These are phyloP conservation scores for Neodiprion lecontei DNA, from an alignment of 1,140 invertebrate genomes.

Conservation along the genomic window DNA sequence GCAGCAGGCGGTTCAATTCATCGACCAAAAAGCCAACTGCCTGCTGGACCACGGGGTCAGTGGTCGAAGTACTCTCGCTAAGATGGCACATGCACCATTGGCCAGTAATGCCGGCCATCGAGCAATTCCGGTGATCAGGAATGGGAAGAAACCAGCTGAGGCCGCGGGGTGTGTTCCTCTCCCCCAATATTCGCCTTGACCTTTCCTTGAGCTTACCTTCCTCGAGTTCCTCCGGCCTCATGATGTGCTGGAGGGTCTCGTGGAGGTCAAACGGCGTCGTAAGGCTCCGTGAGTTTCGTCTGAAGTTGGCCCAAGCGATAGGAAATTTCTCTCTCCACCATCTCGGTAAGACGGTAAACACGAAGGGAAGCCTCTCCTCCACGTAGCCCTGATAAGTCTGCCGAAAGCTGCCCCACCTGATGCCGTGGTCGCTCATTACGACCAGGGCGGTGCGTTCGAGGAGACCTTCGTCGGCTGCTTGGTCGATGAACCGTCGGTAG, in stretches of 20 bases:
- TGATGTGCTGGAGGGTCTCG: slow-evolving; percentile 70
- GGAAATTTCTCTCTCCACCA: slow-evolving; percentile 66
- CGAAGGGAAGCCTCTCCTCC: slow-evolving; percentile 74
- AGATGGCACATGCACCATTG: slow-evolving; percentile 87
- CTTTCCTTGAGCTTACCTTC: slow-evolving; percentile 39
- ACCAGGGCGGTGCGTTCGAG: slow-evolving; percentile 66
- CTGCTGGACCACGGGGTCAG: slow-evolving; percentile 59
- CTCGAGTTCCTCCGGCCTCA: slow-evolving; percentile 57
- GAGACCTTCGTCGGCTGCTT: slow-evolving; percentile 37
- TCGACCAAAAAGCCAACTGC: slow-evolving; percentile 66
- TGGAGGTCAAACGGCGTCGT: slow-evolving; percentile 71
- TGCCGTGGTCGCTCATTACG: slow-evolving; percentile 77
- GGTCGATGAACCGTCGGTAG: slow-evolving; percentile 47
- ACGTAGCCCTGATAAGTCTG: slow-evolving; percentile 69
- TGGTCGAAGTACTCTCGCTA: slow-evolving; percentile 60
- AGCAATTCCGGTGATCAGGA: slow-evolving; percentile 76
- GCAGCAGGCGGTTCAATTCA: slow-evolving; percentile 70
- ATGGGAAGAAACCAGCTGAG: slow-evolving; percentile 81
- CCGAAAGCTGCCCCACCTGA: slow-evolving; percentile 70
- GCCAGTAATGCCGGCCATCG: slow-evolving; percentile 74
- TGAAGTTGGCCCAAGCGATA: slow-evolving; percentile 60
- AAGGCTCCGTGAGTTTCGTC: slow-evolving; percentile 62
- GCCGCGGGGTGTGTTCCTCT: slow-evolving; percentile 60
- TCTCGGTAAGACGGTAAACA: slow-evolving; percentile 67
- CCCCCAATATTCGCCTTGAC: slow-evolving; percentile 34